A percentile compares a stretch with the other conserved stretches of the same genome.
Conservation (phyloP, 2,797 vertebrate species). For the Neosilurus hyrtlii region DNA sequence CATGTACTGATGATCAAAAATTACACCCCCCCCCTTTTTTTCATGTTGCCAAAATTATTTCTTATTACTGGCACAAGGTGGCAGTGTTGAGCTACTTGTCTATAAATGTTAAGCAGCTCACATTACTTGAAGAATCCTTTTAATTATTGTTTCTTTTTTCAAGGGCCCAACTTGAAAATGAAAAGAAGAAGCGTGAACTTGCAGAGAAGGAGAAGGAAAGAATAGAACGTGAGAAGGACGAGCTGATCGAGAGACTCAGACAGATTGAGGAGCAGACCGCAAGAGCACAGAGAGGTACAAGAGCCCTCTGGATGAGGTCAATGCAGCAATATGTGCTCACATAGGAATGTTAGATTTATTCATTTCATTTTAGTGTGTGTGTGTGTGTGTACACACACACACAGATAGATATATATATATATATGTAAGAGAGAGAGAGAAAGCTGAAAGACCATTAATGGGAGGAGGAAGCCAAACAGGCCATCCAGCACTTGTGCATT, state of each 20-base stretch:
- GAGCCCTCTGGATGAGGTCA: neutral
- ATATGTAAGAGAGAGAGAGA: no score
- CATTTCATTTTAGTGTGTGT: no score
- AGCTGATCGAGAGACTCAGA: conserved; percentile 87
- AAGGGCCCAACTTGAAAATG: conserved; percentile 94
- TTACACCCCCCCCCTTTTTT: no score
- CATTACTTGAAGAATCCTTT: no score
- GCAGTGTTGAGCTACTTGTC: neutral
- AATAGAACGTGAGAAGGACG: conserved; percentile 96
- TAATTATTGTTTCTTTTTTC: neutral
- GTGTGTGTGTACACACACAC: no score
- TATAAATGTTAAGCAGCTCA: neutral
- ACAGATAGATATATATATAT: no score
- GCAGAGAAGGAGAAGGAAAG: conserved; percentile 96
- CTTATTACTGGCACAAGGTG: neutral
- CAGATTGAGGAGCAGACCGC: conserved; percentile 95
- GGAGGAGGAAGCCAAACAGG: no score
- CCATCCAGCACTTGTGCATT: no score
- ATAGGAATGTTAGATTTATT: neutral
- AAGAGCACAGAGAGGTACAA: conserved; percentile 91
- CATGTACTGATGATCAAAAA: neutral
- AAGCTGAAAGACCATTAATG: no score
- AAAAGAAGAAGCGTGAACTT: conserved; percentile 94
- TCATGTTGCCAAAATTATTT: no score
- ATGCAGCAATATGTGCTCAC: no score